Evolutionary conservation across 2,113 vertebrate genomes (phyloP).

Genomic region (Oncorhynchus masou): DNA sequence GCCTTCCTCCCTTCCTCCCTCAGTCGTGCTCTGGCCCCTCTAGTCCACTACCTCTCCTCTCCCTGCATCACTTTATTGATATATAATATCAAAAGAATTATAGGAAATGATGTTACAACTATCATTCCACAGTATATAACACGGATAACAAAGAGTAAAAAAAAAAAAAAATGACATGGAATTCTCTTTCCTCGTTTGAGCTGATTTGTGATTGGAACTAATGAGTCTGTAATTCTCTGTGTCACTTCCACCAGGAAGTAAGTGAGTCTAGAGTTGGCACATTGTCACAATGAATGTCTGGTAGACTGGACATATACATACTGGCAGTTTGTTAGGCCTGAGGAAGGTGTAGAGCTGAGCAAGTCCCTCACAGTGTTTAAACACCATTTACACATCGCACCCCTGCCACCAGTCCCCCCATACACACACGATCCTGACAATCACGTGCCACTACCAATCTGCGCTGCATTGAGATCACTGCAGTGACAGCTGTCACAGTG

Average conservation of each 20-base stretch:
- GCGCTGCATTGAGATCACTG: constrained; percentile 65
- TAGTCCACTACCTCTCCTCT: too few species aligned
- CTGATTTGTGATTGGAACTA: constrained; percentile 44
- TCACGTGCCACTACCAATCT: constrained; percentile 73
- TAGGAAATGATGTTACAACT: too few species aligned
- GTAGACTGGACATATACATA: constrained; percentile 60
- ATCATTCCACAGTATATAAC: too few species aligned
- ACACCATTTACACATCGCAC: constrained; percentile 52
- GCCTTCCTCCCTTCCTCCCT: too few species aligned
- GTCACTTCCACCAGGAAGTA: constrained; percentile 62
- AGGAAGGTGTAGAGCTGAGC: constrained; percentile 51
- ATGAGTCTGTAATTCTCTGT: constrained; percentile 51
- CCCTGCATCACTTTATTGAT: too few species aligned
- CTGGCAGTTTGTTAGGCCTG: constrained; percentile 67
- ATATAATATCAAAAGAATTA: too few species aligned
- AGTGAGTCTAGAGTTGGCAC: constrained; percentile 65
- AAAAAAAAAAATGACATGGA: too few species aligned
- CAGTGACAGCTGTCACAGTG: constrained; percentile 76
- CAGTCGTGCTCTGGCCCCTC: too few species aligned
- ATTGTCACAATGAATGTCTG: constrained; percentile 68
- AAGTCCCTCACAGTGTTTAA: constrained; percentile 69
- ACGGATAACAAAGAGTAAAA: too few species aligned
- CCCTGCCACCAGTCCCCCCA: too few species aligned
- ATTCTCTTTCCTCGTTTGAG: background rate
- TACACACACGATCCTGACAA: constrained; percentile 65